Percentiles rank a stretch among this genome's conserved stretches.
phyloP scores from a whole-genome alignment of 92 coral and sea anemone species.

The Heliopora coerulea region DNA sequence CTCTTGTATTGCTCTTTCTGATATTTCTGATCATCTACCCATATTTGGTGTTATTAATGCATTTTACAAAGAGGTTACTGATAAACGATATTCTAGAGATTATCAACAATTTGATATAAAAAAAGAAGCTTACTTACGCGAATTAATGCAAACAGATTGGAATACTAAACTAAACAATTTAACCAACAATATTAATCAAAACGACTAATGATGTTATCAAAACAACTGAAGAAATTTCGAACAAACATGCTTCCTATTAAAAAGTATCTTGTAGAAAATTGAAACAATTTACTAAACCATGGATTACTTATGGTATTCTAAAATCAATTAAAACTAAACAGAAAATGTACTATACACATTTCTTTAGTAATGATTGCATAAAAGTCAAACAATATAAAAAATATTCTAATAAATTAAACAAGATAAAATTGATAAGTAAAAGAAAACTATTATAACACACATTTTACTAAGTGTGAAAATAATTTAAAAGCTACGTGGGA shows the following conservation, averaged over 20 bases:
- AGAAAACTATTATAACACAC: slow-evolving; percentile 37
- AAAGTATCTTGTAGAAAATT: not conserved
- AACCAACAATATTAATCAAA: no score
- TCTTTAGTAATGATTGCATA: no score
- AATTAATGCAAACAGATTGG: no score
- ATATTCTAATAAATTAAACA: slow-evolving; percentile 30
- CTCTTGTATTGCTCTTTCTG: slow-evolving; percentile 41
- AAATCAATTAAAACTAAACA: slow-evolving; percentile 42
- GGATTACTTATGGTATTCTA: slow-evolving; percentile 8
- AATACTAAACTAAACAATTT: no score
- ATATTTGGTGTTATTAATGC: not conserved
- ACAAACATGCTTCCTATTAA: not conserved
- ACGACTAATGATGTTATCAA: no score
- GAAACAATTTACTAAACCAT: not conserved
- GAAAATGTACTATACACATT: no score
- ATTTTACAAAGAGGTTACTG: not conserved
- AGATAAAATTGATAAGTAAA: slow-evolving; percentile 14
- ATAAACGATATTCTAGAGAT: no score
- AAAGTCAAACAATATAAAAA: not conserved
- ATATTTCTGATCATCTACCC: not conserved
- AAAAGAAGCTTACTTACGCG: no score
- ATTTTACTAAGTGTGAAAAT: slow-evolving; percentile 41
- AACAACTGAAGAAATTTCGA: not conserved
- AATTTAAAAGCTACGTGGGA: slow-evolving; percentile 57
- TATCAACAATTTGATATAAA: no score